phyloP scores from a whole-genome alignment of 2,797 vertebrate species.

The Emys orbicularis region DNA sequence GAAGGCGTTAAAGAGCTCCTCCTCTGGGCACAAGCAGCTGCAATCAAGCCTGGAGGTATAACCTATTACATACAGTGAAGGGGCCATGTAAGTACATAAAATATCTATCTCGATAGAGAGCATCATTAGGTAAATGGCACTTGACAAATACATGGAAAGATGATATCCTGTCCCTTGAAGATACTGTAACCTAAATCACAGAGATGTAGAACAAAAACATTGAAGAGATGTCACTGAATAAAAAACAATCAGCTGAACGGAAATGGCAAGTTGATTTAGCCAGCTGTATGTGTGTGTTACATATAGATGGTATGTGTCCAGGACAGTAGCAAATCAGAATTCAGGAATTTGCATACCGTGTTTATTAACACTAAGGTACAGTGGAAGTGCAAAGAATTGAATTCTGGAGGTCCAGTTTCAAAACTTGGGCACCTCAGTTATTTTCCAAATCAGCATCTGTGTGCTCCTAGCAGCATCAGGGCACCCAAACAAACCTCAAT shows the following conservation, averaged over 20 bases:
- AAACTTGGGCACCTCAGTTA: background rate
- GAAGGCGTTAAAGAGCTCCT: no score
- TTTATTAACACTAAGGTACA: background rate
- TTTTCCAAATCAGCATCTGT: background rate
- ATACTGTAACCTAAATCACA: background rate
- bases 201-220: background rate
- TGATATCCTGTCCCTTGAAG: background rate
- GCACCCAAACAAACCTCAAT: background rate
- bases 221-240: background rate
- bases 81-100: background rate
- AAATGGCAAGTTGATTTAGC: background rate
- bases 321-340: background rate
- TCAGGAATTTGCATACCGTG: background rate
- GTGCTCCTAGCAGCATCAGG: background rate
- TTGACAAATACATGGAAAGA: background rate
- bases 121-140: background rate
- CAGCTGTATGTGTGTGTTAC: background rate
- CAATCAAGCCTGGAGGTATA: no score
- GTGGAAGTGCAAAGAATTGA: background rate
- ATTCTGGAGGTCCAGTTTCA: background rate
- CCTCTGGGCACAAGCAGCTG: no score
- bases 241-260: background rate
- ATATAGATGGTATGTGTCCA: background rate
- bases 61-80: no score
- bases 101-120: background rate